Conservation (phyloP, 2,888 invertebrate genomes). For the Boloria selene region DNA sequence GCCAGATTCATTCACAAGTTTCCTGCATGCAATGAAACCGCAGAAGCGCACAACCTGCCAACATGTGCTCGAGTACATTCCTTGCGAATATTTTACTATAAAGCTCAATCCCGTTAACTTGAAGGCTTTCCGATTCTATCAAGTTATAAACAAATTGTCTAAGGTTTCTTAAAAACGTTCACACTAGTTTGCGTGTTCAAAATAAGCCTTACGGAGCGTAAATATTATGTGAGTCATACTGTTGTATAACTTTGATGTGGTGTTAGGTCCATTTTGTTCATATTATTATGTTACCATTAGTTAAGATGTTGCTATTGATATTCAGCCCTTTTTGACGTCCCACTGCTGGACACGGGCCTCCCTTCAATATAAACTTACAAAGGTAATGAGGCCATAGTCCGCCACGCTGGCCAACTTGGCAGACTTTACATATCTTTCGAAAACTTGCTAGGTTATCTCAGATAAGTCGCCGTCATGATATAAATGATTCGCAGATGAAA, state of each 20-base stretch:
- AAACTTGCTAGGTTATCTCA: too few species aligned
- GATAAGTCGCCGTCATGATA: too few species aligned
- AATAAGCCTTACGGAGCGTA: not conserved
- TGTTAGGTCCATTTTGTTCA: too few species aligned
- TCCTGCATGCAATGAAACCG: conserved; percentile 80
- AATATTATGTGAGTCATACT: not conserved
- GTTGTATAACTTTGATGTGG: not conserved
- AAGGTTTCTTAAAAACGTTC: conserved; percentile 11
- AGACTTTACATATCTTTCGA: too few species aligned
- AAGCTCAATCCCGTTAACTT: conserved; percentile 2
- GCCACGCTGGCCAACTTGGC: too few species aligned
- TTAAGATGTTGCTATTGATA: too few species aligned
- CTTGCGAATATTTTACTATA: conserved; percentile 47
- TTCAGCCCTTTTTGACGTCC: too few species aligned
- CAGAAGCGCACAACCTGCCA: conserved; percentile 71
- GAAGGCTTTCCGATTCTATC: conserved; percentile 10
- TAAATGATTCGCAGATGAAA: too few species aligned
- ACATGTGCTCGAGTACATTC: conserved; percentile 44
- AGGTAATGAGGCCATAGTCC: too few species aligned
- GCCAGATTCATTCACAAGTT: conserved; percentile 74
- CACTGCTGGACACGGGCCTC: too few species aligned
- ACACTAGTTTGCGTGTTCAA: not conserved
- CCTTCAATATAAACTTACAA: too few species aligned
- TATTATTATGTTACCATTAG: too few species aligned
- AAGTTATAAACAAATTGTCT: conserved; percentile 10